Base-by-base conservation (phyloP, 2,888 invertebrate species). In the Lithophane semibrunnea region DNA sequence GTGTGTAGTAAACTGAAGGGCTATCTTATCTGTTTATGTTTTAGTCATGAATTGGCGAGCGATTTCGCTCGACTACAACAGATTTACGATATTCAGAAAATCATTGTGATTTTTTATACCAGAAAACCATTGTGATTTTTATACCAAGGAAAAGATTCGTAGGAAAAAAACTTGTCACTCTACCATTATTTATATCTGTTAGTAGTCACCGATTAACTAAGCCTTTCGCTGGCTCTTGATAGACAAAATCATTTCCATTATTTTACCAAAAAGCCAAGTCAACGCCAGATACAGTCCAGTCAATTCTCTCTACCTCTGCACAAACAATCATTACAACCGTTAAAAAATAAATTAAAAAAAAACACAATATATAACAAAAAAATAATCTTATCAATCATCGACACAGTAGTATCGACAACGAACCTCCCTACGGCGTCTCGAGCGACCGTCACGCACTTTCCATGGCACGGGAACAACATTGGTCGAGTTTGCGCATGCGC, bases 401-500 rank as follows among this genome's bases (percentile, higher is more conserved):
- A 86, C 18, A 75, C 75, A 75, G 78, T 70, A 75, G 47, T 56
- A 88, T 88, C 84, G 90, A 89, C 70, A 83, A 67, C n/a, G 21
- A 18, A 49, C 86, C 76, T 82, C 89, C 75, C 92, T 92, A 90
- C 21, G 13, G 84, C 74, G 86, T 89, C 88, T 88, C 90, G 83
- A 85, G 80, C 80, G 85, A 83, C 90, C 90, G 90, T 88, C 91
- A 92, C 91, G 92, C 92, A 91, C 89, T 88, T 86, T 86, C 86
- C 88, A 82, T 86, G 77, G 85, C 79, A 80, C 79, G 58, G 85
- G 85, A 87, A 91, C 91, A 90, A 91, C 93, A 95, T 94, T 95
- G 95, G 95, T 90, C 87, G 91, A 79, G 69, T 56, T 66, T 75
- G 88, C 95, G 94, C 95, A 94, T 94, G 95, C 95, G 95, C 90